phyloP scores from a whole-genome alignment of 2,797 vertebrate genomes.

The Otolemur crassicaudatus region DNA sequence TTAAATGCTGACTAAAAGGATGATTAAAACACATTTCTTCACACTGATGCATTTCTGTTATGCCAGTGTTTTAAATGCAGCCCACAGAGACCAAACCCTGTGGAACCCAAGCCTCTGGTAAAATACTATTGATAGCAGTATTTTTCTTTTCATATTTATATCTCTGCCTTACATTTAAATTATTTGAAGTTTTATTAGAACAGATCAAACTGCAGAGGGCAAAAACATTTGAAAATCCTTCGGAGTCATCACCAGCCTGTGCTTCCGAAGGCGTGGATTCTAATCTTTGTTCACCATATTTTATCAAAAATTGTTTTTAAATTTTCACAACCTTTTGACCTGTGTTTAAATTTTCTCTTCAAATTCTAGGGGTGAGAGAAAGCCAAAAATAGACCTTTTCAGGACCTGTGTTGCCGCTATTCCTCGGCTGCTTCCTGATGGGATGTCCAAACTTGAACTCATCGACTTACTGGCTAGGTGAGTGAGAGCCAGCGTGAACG shows the following conservation, averaged over 20 bases:
- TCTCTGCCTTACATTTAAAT: background rate
- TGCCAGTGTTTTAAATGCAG: background rate
- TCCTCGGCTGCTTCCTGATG: conserved; percentile 97
- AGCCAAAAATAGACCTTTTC: conserved; percentile 99
- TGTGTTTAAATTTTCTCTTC: conserved; percentile 68
- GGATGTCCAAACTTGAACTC: conserved; percentile 98
- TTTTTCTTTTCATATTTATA: background rate
- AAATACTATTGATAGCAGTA: background rate
- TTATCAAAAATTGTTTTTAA: conserved; percentile 19
- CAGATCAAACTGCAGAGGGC: background rate
- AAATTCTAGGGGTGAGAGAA: conserved; percentile 95
- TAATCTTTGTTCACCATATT: conserved; percentile 22
- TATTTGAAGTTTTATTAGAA: background rate
- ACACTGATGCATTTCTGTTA: background rate
- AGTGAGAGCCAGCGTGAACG: conserved; percentile 33
- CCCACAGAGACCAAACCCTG: background rate
- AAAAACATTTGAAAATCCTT: background rate
- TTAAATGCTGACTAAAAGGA: background rate
- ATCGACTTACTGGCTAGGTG: conserved; percentile 98
- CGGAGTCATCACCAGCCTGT: background rate
- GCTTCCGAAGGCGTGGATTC: background rate
- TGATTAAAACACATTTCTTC: background rate
- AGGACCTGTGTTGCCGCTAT: conserved; percentile 98
- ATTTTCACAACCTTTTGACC: conserved; percentile 37
- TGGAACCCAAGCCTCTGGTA: background rate